Evolutionary conservation across 2,797 vertebrate species (phyloP).

Genomic region (Scyliorhinus canicula): DNA sequence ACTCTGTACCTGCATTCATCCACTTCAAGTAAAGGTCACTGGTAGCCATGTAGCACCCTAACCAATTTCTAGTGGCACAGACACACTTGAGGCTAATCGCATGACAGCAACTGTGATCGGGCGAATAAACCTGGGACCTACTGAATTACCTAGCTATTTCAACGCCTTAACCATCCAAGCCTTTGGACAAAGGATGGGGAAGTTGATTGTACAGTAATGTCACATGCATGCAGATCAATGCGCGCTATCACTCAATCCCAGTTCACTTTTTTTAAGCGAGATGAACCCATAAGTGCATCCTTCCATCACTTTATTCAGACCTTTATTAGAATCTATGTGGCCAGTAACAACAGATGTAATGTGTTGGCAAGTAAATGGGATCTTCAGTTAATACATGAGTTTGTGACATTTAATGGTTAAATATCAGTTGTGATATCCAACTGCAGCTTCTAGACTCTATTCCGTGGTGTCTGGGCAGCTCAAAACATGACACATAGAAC

Average conservation of each 20-base stretch:
- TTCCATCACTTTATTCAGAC: neutral
- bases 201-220: neutral
- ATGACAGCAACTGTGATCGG: neutral
- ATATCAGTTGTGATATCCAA: neutral
- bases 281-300: neutral
- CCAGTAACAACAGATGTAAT: neutral
- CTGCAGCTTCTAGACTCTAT: neutral
- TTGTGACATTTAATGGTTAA: neutral
- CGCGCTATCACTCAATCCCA: neutral
- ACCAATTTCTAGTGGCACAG: neutral
- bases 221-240: neutral
- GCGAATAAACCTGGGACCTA: neutral
- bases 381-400: neutral
- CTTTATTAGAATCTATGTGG: neutral
- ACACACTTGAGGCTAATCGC: neutral
- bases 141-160: neutral
- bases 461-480: neutral
- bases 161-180: neutral
- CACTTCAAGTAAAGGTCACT: neutral
- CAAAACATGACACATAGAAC: neutral
- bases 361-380: neutral
- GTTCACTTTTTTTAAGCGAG: neutral
- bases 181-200: neutral
- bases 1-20: neutral
- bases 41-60: neutral